Conservation (phyloP, 2,113 vertebrate species). For the Varanus salvator region DNA sequence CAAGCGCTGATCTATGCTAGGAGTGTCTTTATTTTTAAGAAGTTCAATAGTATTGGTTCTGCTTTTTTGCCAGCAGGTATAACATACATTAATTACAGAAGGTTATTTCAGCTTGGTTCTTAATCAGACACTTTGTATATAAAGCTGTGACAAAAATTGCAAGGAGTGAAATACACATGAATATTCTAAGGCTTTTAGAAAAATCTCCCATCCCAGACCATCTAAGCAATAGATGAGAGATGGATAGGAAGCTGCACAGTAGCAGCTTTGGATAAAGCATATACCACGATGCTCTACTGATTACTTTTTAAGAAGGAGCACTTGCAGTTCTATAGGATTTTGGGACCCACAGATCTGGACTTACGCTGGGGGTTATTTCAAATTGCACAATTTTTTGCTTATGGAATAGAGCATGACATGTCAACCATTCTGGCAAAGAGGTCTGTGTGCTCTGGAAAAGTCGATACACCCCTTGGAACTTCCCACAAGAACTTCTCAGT, state of each 20-base stretch:
- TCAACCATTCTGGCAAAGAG: background rate
- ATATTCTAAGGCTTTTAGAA: conserved; percentile 32
- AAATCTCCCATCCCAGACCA: conserved; percentile 29
- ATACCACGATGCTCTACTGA: background rate
- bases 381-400: background rate
- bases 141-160: conserved; percentile 50
- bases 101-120: conserved; percentile 46
- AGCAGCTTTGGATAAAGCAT: background rate
- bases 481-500: background rate
- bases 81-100: conserved; percentile 9
- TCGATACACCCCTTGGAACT: background rate
- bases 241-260: background rate
- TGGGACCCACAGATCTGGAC: background rate
- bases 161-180: conserved; percentile 30
- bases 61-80: background rate
- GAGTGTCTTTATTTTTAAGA: conserved; percentile 29
- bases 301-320: background rate
- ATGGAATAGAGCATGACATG: background rate
- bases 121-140: conserved; percentile 50
- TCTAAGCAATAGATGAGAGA: conserved; percentile 23
- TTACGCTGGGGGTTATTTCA: background rate
- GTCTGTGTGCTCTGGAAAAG: background rate
- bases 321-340: background rate
- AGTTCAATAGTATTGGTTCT: conserved; percentile 4
- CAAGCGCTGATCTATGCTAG: background rate